phyloP scores from a whole-genome alignment of 2,113 vertebrate genomes.

The Sprattus sprattus region DNA sequence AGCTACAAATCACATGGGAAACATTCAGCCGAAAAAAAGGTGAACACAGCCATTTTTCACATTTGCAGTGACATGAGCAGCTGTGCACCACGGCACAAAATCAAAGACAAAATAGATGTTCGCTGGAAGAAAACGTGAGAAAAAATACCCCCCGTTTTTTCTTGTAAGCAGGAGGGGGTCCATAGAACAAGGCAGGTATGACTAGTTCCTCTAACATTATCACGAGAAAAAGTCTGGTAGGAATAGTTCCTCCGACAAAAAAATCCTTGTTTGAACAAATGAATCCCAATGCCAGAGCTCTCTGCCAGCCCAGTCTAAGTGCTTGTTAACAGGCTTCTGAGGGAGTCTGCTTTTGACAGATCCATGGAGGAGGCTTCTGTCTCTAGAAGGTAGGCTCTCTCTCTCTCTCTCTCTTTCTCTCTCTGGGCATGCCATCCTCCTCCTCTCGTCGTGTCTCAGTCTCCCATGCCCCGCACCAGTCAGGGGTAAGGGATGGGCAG shows the following conservation, averaged over 20 bases:
- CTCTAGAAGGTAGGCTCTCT: neutral
- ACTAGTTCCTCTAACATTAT: no score
- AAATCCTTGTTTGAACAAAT: neutral
- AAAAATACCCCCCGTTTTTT: neutral
- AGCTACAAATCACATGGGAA: neutral
- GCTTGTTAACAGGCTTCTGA: neutral
- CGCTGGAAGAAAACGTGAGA: neutral
- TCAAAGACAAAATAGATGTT: neutral
- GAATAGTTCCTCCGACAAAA: neutral
- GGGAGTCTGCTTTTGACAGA: neutral
- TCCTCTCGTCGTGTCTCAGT: no score
- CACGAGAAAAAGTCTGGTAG: neutral
- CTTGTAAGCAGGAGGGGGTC: neutral
- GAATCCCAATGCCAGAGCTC: neutral
- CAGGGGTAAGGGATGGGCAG: no score
- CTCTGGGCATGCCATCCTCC: no score
- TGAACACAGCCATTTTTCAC: slow-evolving; percentile 2
- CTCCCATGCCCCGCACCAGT: no score
- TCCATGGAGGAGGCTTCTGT: neutral
- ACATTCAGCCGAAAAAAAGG: neutral
- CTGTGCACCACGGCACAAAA: neutral
- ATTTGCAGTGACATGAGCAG: neutral
- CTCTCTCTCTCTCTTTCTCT: neutral
- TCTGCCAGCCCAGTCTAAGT: neutral
- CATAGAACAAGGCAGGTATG: no score